Conservation (phyloP, 2,797 vertebrate species). For the Semotilus atromaculatus region DNA sequence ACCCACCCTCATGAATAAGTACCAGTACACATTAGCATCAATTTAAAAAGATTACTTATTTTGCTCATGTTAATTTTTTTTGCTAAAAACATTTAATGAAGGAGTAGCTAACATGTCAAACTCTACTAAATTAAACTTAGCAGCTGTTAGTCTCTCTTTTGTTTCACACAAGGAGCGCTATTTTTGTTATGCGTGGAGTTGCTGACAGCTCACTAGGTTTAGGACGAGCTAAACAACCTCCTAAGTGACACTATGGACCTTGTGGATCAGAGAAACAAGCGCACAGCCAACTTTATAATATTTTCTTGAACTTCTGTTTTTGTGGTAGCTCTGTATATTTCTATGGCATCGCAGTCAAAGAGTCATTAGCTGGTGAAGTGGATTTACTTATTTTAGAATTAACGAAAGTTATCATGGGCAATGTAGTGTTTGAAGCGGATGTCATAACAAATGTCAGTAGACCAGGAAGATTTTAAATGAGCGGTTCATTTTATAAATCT, state of each 20-base stretch:
- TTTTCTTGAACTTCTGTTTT: background rate
- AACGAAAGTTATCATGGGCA: background rate
- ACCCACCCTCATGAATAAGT: background rate
- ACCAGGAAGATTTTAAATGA: too few relatives aligned
- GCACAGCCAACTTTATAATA: background rate
- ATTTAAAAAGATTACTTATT: background rate
- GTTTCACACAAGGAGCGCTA: background rate
- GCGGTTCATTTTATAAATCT: too few relatives aligned
- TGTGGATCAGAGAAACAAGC: too few relatives aligned
- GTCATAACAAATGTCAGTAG: background rate
- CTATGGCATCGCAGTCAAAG: background rate
- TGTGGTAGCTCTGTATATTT: background rate
- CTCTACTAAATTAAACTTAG: background rate
- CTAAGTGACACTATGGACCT: background rate
- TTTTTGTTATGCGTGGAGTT: constrained; percentile 3
- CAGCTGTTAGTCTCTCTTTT: background rate
- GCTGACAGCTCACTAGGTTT: constrained; percentile 21
- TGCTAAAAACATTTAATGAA: background rate
- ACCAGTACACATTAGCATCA: background rate
- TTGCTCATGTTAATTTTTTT: background rate
- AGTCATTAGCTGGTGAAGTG: background rate
- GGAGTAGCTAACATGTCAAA: background rate
- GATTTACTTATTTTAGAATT: background rate
- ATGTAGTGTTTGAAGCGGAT: background rate
- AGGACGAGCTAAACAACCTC: constrained; percentile 3